Conservation (phyloP, 2,113 vertebrate genomes). For the Phaethornis superciliosus region DNA sequence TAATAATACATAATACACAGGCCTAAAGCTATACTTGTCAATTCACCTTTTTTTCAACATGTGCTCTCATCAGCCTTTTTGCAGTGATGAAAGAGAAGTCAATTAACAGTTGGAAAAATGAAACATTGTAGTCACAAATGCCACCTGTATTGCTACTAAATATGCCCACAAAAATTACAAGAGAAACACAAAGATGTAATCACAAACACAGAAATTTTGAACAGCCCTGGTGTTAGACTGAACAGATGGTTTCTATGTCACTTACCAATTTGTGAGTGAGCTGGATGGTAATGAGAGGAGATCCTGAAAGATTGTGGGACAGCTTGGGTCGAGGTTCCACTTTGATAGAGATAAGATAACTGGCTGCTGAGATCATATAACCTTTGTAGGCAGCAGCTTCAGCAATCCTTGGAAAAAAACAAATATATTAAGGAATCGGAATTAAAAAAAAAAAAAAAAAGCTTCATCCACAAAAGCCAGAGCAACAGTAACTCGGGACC, state of each 20-base stretch:
- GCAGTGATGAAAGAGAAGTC: neutral
- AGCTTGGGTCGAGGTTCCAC: conserved; percentile 85
- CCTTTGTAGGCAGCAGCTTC: conserved; percentile 78
- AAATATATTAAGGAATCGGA: neutral
- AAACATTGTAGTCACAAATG: neutral
- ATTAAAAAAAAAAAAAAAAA: too few relatives aligned
- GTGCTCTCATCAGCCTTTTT: neutral
- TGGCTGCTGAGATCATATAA: conserved; percentile 83
- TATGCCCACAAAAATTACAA: neutral
- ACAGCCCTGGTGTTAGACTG: neutral
- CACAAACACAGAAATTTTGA: accelerated
- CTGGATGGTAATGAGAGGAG: conserved; percentile 87
- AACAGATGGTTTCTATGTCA: accelerated
- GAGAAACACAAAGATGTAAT: neutral
- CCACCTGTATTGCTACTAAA: neutral
- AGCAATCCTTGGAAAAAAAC: conserved; percentile 78
- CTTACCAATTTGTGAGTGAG: conserved; percentile 89
- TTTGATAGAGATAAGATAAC: conserved; percentile 88
- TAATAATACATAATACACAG: neutral
- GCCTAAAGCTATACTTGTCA: neutral
- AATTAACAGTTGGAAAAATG: neutral
- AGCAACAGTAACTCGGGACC: neutral
- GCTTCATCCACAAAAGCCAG: neutral
- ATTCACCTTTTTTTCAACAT: neutral
- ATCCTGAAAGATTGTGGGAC: conserved; percentile 83